phyloP scores from a whole-genome alignment of 2,113 vertebrate species.

The Platysteira castanea region DNA sequence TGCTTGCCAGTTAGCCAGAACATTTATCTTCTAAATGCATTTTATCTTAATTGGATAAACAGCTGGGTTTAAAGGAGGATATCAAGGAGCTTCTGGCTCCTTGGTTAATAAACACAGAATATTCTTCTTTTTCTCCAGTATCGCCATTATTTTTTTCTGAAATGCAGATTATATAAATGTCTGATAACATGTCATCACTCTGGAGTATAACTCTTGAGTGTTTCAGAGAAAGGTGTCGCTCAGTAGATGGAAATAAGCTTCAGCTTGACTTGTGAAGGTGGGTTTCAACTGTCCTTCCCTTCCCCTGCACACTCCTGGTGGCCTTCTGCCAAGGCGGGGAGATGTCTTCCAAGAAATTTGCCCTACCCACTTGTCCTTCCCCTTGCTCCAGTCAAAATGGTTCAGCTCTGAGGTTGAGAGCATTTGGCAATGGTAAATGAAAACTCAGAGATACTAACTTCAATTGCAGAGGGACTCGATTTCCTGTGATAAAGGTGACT shows the following conservation, averaged over 20 bases:
- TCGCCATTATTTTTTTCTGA: not conserved
- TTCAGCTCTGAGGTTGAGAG: not conserved
- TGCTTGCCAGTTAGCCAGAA: not conserved
- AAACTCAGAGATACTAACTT: not conserved
- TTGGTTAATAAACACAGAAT: not conserved
- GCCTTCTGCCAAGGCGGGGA: not conserved
- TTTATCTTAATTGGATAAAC: slow-evolving; percentile 47
- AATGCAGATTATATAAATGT: not conserved
- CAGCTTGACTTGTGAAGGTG: not conserved
- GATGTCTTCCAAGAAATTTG: not conserved
- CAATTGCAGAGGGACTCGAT: not conserved
- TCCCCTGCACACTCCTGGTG: not conserved
- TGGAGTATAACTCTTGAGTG: not conserved
- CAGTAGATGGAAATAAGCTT: not conserved
- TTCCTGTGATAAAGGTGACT: not conserved
- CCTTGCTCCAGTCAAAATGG: not conserved
- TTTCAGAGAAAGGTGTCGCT: not conserved
- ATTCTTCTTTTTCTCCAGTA: not conserved
- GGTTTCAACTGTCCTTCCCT: not conserved
- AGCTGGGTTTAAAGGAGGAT: slow-evolving; percentile 6
- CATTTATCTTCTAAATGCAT: slow-evolving; percentile 2
- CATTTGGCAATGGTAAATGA: not conserved
- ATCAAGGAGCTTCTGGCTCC: slow-evolving; percentile 19
- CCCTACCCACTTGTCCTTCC: not conserved
- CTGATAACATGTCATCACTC: not conserved